phyloP scores from a whole-genome alignment of 2,113 vertebrate genomes.

The Nerophis ophidion region DNA sequence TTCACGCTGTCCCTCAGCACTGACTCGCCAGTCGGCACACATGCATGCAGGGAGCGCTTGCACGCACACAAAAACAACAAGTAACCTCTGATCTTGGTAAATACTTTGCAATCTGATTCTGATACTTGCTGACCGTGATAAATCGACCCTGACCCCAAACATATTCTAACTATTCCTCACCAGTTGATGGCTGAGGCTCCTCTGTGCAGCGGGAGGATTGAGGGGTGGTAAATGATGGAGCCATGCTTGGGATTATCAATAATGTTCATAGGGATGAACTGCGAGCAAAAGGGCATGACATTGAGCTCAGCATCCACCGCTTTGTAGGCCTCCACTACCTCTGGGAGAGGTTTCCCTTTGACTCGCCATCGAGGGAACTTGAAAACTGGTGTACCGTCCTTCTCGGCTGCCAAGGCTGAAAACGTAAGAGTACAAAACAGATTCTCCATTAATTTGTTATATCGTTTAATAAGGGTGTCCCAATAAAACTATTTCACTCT shows the following conservation, averaged over 20 bases:
- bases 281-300: constrained; percentile 95
- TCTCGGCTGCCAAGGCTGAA: constrained; percentile 87
- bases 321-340: constrained; percentile 85
- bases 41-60: too few relatives aligned
- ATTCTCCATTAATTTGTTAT: neutral
- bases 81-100: too few relatives aligned
- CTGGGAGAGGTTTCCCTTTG: constrained; percentile 85
- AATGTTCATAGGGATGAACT: constrained; percentile 97
- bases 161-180: constrained; percentile 54
- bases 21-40: too few relatives aligned
- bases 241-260: constrained; percentile 86
- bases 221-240: constrained; percentile 97
- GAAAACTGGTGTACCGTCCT: constrained; percentile 92
- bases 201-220: constrained; percentile 89
- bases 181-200: constrained; percentile 98
- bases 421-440: neutral
- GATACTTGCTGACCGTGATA: too few relatives aligned
- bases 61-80: too few relatives aligned
- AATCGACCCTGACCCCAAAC: too few relatives aligned
- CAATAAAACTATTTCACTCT: too few relatives aligned
- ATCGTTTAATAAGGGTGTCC: too few relatives aligned
- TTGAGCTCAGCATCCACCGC: constrained; percentile 93
- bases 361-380: constrained; percentile 91
- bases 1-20: too few relatives aligned
- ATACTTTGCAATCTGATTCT: too few relatives aligned